Base-by-base conservation (phyloP, 2,113 vertebrate species). In the Microcebus jonahi region DNA sequence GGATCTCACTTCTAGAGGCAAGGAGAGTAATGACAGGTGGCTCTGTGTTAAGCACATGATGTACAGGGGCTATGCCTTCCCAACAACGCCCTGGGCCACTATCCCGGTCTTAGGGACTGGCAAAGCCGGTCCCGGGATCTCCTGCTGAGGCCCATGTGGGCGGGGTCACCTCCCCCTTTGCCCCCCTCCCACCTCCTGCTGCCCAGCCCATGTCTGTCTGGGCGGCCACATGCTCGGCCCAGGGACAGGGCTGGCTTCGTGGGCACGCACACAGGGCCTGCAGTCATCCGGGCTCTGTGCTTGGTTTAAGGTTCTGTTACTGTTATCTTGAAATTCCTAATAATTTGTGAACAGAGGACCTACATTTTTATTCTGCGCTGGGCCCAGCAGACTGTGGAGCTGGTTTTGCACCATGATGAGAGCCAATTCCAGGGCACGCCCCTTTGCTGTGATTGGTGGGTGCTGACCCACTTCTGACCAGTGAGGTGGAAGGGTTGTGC, bases 371-470 rank as follows among this genome's bases (percentile, higher is more conserved):
- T 45, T 70, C 20, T 59, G 11, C 36, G 11, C 55, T 3, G 65
- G 55, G 18, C 63, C 25, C 55, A 65, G 11, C 45, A 39, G 12
- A 80, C 61, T n/a, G 17, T 8, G 17, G 61, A 67, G 50, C 11
- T 48, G 61, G 20, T 25, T 12, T 48, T 31, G 29, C 25, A 0
- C 0, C 18, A 50, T 25, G 45, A 50, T 31, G 6, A 53, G 3
- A 94, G 50, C 50, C 14, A 1, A 31, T 59, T 31, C 34, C 6
- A 36, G 50, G 57, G 11, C 45, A n/a, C 15, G 0, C n/a, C 48
- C 27, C 48, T 84, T 67, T 67, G 55, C 76, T 50, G 50, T 45
- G 70, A n/a, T 67, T 96, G 77, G 67, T 75, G 42, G 71, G 55
- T 15, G 8, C 27, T 9, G 36, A 65, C n/a, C 11, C n/a, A 11